A percentile compares a stretch with the other conserved stretches of the same genome.
Conservation (phyloP, 2,888 invertebrate species). For the Octonoba sinensis region DNA sequence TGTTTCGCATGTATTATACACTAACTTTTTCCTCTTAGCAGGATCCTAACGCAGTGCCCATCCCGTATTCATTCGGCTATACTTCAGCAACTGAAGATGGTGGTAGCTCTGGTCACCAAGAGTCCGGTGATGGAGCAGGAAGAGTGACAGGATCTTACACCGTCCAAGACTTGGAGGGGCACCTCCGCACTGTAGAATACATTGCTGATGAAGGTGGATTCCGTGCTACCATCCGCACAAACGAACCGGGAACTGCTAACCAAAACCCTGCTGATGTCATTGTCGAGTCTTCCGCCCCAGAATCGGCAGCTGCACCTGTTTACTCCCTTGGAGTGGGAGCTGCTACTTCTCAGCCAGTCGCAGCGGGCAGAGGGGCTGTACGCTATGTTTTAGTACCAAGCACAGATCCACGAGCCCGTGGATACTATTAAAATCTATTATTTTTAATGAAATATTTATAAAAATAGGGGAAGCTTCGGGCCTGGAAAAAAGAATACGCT, state of each 20-base stretch:
- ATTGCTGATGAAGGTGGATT: constrained; percentile 66
- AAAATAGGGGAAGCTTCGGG: background rate
- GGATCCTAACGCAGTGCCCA: constrained; percentile 13
- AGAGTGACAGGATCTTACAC: constrained; percentile 65
- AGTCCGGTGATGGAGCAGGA: constrained; percentile 62
- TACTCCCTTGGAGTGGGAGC: constrained; percentile 5
- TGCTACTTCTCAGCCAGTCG: background rate
- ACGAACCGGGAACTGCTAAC: constrained; percentile 65
- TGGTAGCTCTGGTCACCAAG: constrained; percentile 56
- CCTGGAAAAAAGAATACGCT: background rate
- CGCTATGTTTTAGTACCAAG: constrained; percentile 51
- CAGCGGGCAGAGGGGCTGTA: background rate
- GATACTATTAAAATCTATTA: constrained; percentile 31
- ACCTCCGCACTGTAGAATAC: constrained; percentile 64
- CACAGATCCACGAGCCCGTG: constrained; percentile 41
- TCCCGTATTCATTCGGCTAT: constrained; percentile 56
- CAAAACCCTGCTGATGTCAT: constrained; percentile 63
- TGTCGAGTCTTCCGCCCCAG: constrained; percentile 56
- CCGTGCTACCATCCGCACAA: constrained; percentile 65
- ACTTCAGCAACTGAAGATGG: constrained; percentile 47
- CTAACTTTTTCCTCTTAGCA: no score
- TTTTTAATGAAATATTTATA: background rate
- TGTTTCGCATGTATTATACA: no score
- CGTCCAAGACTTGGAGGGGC: constrained; percentile 65
- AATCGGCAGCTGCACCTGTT: background rate